These are phyloP conservation scores for Pachydiplax longipennis DNA, from an alignment of 2,888 invertebrate genomes.

Conservation along the genomic window DNA sequence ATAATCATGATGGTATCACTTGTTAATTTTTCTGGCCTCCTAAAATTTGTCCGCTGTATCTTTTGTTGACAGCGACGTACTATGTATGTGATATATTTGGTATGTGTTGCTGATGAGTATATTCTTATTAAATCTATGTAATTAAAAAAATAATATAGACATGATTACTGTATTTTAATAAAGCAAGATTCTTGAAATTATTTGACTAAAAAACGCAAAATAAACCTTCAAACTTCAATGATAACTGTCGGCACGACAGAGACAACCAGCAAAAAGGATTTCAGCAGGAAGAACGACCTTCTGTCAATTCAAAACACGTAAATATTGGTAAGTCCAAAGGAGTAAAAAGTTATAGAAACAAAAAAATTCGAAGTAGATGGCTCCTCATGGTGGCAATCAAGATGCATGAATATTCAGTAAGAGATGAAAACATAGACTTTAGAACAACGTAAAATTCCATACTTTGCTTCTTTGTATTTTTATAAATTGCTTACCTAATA, in stretches of 20 bases:
- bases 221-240: not conserved
- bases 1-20: not conserved
- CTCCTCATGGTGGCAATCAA: not conserved
- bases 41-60: not conserved
- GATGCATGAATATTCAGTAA: not conserved
- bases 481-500: conserved; percentile 11
- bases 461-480: not conserved
- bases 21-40: not conserved
- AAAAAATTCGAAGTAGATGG: not conserved
- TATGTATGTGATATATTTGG: not conserved
- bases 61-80: not conserved
- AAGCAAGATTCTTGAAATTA: not conserved
- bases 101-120: not conserved
- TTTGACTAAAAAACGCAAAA: not conserved
- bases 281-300: no score
- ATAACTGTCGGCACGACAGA: not conserved
- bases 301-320: not conserved
- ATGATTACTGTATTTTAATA: conserved; percentile 9
- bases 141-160: not conserved
- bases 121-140: conserved; percentile 8
- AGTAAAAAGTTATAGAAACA: not conserved
- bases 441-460: not conserved
- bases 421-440: not conserved
- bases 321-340: not conserved
- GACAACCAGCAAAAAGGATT: no score